Base-by-base conservation (phyloP, 2,797 vertebrate species). In the Takifugu rubripes region DNA sequence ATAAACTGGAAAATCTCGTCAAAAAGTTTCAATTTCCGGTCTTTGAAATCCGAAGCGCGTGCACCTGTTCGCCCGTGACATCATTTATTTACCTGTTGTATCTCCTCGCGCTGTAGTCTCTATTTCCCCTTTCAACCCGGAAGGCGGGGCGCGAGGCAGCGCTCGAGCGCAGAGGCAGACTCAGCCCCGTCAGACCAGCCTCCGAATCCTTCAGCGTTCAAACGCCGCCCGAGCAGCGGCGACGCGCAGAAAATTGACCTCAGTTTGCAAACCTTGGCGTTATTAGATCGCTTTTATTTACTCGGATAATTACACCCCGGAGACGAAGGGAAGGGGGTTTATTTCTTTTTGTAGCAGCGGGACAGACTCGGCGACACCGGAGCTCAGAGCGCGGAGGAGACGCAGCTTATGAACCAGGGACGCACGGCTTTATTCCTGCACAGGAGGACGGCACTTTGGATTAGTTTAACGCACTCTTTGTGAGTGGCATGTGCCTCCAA, bases 281-380 rank as follows among this genome's bases (percentile, higher is more conserved):
- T 1, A 17, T 50, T 36, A 52, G 25, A 5, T 21, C 29, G 12
- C 26, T 56, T 52, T 16, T 11, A 40, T 54, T 45, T 15, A 0
- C 21, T 12, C 4, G 6, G 2, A 17, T 9, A 0, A 21, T 49
- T 56, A 45, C 3, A 25, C 54, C 17, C 1, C 44, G 54, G 43
- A 47, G 17, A 55, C 51, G 11, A 26, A 25, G 25, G 56, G 61
- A 50, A 44, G 9, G 27, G 27, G 51, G 24, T 52, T 49, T n/a
- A 16, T 31, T 50, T 16, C 17, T 36, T 59, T 54, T 56, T 46
- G 3, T 26, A 55, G 7, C 49, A 26, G 69, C 56, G 70, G 83
- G 83, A 78, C 79, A 54, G 58, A 31, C 64, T 68, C 54, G 56
- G 77, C 70, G 74, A 81, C 78, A 75, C 60, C 64, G 57, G 72